Evolutionary conservation across 2,113 vertebrate genomes (phyloP).

Genomic region (Circaetus gallicus): DNA sequence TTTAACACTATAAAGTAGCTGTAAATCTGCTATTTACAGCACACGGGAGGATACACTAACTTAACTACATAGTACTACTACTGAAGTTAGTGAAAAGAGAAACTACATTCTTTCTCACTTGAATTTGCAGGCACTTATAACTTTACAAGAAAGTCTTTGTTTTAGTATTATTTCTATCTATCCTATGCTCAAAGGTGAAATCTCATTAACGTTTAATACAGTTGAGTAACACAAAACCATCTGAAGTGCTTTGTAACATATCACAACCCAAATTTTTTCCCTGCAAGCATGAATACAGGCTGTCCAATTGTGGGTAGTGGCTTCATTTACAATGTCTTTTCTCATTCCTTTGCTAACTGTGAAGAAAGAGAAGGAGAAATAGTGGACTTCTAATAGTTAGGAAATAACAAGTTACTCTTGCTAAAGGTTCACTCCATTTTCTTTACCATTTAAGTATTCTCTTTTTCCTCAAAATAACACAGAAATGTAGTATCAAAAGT

Average conservation of each 20-base stretch:
- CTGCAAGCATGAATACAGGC: not conserved
- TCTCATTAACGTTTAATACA: not conserved
- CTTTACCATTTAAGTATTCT: not conserved
- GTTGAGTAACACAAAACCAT: not conserved
- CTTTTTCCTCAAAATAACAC: not conserved
- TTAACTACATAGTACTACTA: not conserved
- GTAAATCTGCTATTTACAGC: not conserved
- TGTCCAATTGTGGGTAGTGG: not conserved
- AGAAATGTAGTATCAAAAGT: not conserved
- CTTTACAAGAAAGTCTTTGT: not conserved
- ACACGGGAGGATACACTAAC: not conserved
- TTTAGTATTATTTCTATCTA: not conserved
- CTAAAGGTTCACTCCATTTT: not conserved
- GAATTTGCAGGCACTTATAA: not conserved
- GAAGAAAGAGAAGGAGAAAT: not conserved
- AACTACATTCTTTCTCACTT: not conserved
- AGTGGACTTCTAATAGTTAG: not conserved
- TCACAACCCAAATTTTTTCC: not conserved
- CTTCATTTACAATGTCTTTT: not conserved
- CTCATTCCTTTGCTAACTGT: not conserved
- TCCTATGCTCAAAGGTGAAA: not conserved
- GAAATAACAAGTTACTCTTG: not conserved
- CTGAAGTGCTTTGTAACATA: not conserved
- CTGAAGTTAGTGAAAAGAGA: not conserved
- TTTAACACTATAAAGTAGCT: not conserved